These are phyloP conservation scores for Silurus glanis DNA, from an alignment of 2,113 vertebrate genomes.

Conservation along the genomic window DNA sequence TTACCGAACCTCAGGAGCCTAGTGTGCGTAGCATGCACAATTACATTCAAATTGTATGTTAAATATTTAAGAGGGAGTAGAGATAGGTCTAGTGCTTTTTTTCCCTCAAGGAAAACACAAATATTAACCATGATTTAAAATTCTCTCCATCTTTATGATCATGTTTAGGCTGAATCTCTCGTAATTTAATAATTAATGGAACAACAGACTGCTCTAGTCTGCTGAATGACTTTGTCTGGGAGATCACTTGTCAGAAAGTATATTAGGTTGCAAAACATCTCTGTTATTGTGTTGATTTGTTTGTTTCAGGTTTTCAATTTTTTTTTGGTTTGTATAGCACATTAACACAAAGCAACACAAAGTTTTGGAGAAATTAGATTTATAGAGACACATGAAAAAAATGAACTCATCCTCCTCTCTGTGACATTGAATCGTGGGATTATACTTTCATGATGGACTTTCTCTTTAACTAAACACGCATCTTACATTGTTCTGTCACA, in stretches of 20 bases:
- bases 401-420: background rate
- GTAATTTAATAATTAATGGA: background rate
- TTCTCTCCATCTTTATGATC: background rate
- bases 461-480: slow-evolving; percentile 33
- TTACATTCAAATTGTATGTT: background rate
- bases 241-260: background rate
- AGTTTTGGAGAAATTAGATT: too few species aligned
- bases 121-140: background rate
- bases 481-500: background rate
- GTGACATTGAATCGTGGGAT: background rate
- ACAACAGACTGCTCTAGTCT: background rate
- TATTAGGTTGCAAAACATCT: background rate
- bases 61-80: background rate
- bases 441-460: slow-evolving; percentile 30
- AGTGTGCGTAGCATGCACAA: background rate
- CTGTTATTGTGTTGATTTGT: background rate
- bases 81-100: background rate
- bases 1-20: background rate
- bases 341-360: background rate
- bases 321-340: background rate
- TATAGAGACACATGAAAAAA: background rate
- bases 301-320: background rate
- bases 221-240: background rate
- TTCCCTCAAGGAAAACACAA: background rate
- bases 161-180: background rate